phyloP scores from a whole-genome alignment of 2,797 vertebrate species.

The Novumbra hubbsi region DNA sequence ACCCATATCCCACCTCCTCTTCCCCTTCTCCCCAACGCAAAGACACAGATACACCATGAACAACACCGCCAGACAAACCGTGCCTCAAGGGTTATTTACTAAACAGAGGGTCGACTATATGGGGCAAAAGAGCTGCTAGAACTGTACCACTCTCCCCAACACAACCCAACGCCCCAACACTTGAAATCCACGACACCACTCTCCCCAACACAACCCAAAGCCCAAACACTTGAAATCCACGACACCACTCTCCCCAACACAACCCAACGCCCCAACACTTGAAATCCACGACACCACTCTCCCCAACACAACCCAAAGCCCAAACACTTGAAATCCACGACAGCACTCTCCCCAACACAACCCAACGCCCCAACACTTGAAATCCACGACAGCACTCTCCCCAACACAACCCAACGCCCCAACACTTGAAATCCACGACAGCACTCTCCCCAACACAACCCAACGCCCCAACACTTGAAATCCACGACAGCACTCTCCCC shows the following conservation, averaged over 20 bases:
- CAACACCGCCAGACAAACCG: too few species aligned
- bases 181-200: conserved; percentile 51
- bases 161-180: background rate
- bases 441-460: conserved; percentile 34
- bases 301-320: conserved; percentile 16
- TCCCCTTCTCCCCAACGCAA: too few species aligned
- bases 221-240: conserved; percentile 48
- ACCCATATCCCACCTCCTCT: too few species aligned
- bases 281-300: conserved; percentile 54
- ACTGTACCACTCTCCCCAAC: conserved; percentile 44
- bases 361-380: conserved; percentile 25
- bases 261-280: conserved; percentile 10
- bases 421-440: conserved; percentile 48
- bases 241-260: conserved; percentile 46
- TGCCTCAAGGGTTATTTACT: too few species aligned
- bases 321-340: conserved; percentile 49
- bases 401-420: background rate
- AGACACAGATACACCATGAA: too few species aligned
- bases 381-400: conserved; percentile 52
- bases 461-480: conserved; percentile 34
- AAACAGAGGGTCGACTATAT: conserved; percentile 2
- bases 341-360: conserved; percentile 38
- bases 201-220: conserved; percentile 26
- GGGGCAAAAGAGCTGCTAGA: conserved; percentile 10
- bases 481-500: conserved; percentile 52